Percentiles rank a stretch among this genome's conserved stretches.
Evolutionary conservation across 2,797 vertebrate species (phyloP).

Genomic region (Mus minutoides): DNA sequence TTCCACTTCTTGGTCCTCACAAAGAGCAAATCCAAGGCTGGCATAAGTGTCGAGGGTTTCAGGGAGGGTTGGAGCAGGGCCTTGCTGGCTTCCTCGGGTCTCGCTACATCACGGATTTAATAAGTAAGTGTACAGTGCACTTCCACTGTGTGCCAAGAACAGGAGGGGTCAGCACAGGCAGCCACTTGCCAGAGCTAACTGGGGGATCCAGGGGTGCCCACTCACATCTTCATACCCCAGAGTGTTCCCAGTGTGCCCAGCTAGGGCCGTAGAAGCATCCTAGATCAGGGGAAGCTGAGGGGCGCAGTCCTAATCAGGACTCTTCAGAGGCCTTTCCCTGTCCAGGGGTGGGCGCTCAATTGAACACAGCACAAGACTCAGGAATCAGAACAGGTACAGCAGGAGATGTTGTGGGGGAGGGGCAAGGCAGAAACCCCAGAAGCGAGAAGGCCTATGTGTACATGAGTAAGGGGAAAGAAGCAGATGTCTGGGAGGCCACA

Average conservation of each 20-base stretch:
- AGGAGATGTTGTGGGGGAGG: not conserved
- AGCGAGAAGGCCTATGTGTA: constrained; percentile 24
- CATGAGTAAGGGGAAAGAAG: not conserved
- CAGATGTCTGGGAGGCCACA: not conserved
- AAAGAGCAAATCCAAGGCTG: not conserved
- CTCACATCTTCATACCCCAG: not conserved
- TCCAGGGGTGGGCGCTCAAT: not conserved
- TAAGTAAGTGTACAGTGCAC: constrained; percentile 25
- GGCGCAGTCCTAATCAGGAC: not conserved
- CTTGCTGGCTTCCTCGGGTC: not conserved
- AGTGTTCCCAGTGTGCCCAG: not conserved
- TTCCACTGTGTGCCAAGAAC: not conserved
- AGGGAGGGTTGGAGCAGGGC: not conserved
- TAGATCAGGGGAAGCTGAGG: not conserved
- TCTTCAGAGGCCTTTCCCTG: not conserved
- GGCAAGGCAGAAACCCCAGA: not conserved
- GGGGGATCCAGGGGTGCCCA: not conserved
- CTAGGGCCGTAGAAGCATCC: not conserved
- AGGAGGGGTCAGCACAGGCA: not conserved
- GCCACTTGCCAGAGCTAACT: not conserved
- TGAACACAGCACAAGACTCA: not conserved
- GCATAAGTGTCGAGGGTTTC: not conserved
- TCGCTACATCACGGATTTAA: constrained; percentile 25
- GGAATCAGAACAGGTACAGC: not conserved
- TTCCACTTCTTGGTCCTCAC: not conserved